Conservation (phyloP, 2,888 invertebrate species). For the Pteria penguin region DNA sequence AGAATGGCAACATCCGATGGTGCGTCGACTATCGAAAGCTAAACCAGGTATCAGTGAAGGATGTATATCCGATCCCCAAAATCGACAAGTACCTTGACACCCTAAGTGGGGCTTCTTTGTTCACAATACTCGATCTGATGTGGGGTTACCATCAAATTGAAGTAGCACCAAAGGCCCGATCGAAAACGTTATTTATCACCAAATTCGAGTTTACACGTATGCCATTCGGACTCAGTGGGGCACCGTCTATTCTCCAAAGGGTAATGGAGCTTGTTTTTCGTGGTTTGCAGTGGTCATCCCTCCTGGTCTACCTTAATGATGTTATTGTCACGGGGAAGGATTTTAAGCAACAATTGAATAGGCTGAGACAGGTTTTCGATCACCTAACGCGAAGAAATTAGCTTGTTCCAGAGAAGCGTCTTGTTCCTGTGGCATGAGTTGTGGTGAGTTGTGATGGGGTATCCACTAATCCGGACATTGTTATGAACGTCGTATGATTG, state of each 20-base stretch:
- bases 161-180: background rate
- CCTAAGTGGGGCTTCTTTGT: too few relatives aligned
- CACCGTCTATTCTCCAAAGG: background rate
- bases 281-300: background rate
- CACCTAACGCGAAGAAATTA: background rate
- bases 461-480: background rate
- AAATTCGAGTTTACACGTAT: background rate
- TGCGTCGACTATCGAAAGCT: too few relatives aligned
- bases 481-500: background rate
- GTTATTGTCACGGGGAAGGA: too few relatives aligned
- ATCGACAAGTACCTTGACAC: too few relatives aligned
- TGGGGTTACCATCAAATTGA: background rate
- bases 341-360: too few relatives aligned
- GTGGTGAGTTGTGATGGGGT: background rate
- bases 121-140: too few relatives aligned
- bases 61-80: too few relatives aligned
- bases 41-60: too few relatives aligned
- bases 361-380: too few relatives aligned
- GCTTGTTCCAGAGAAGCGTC: background rate
- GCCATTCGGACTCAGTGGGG: slow-evolving; percentile 1
- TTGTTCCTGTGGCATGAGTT: background rate
- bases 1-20: too few relatives aligned
- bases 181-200: background rate
- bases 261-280: background rate
- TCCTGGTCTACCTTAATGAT: too few relatives aligned